Base-by-base conservation (phyloP, 2,797 vertebrate species). In the Rhynchotus rufescens region DNA sequence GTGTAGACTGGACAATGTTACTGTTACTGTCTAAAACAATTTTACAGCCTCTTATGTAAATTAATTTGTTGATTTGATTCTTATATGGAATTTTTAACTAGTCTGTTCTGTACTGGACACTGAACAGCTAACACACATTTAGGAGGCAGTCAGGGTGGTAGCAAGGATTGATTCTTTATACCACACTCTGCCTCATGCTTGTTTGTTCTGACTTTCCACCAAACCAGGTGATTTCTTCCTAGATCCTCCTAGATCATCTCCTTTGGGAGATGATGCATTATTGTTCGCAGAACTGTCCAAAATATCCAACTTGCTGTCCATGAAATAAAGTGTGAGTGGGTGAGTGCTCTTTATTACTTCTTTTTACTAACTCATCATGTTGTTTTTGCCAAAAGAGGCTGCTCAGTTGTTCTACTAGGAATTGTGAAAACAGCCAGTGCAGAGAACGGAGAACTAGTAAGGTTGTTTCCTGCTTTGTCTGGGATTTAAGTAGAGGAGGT, bases 61-160 rank as follows among this genome's bases (percentile, higher is more conserved):
- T 26, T 88, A 74, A 71, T 91, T 76, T 81, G 36, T 68, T 68
- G n/a, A 34, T 84, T 91, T 87, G 54, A 74, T n/a, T 71, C 56
- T 67, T 89, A 28, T 10, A 36, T 32, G 49, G 20, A 74, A 74
- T 45, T 80, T 65, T 57, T 38, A 84, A 91, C 57, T 64, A 52
- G 25, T 6, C n/a, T 88, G 13, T 25, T 82, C 32, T 74, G 65
- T 22, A 30, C 4, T 59, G 52, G 52, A 44, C 9, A 72, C 44
- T 10, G 51, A 76, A 66, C 19, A 28, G 60, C 30, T 20, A 73
- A n/a, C 3, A 0, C 30, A 34, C 65, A 36, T 9, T 68, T 10
- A 51, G 54, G 38, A 42, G 40, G 5, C 12, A 28, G 76, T 23
- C 20, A 13, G 25, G 66, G 40, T 85, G 23, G 36, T 45, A 38